Base-by-base conservation (phyloP, 2,113 vertebrate species). In the Syrrhaptes paradoxus region DNA sequence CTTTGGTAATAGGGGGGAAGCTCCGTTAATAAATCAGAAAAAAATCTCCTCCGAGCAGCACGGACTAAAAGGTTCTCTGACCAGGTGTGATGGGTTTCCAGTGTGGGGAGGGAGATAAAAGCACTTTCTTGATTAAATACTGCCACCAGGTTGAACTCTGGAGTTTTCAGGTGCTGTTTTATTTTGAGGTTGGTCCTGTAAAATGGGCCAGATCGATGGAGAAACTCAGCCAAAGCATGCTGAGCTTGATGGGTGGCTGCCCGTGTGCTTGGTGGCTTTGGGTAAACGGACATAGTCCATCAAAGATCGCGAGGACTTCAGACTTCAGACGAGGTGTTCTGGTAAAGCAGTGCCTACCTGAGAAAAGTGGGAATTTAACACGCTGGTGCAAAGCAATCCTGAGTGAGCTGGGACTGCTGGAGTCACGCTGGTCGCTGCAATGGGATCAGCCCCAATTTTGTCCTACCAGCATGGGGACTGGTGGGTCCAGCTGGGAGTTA, bases 21-120 rank as follows among this genome's bases (percentile, higher is more conserved):
- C 59, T 70, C 61, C 61, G 59, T 76, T 66, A 94, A 94, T 96
- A 97, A 97, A 97, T 97, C 96, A 97, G 93, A 87, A 82, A 34
- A 80, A 94, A 96, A 93, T 76, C 89, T 61, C 1, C 4, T 81
- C 77, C 6, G 6, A 62, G 32, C 61, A 72, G 45, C 0, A 0
- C 0, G 0, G 49, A 51, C 70, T 51, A 38, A 67, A 49, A 57
- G 80, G 45, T 48, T 71, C 13, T 32, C 59, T 85, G 72, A 52
- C 66, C 66, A 70, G 87, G 87, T 88, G 81, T 57, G 65, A 73
- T 80, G 70, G 73, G 61, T 79, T 91, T 45, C 61, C 78, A 49
- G 7, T 1, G 84, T 16, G 7, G 57, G 1, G 13, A 43, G 67
- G 73, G 34, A 94, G 94, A 91, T 62, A 87, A 95, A 93, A 96